phyloP scores from a whole-genome alignment of 2,797 vertebrate species.

The Helarctos malayanus region DNA sequence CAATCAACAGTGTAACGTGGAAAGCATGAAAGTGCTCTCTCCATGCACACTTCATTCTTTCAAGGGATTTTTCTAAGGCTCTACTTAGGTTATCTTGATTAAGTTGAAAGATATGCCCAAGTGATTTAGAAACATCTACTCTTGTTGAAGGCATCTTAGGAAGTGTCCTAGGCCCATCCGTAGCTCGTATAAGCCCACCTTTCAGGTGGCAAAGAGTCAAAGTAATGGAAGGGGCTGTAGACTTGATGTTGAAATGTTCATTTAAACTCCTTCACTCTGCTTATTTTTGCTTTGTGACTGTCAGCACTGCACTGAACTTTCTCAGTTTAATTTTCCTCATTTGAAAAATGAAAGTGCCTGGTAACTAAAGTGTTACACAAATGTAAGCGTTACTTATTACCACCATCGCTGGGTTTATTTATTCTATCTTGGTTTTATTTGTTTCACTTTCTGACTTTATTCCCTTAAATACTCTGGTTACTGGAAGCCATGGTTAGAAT shows the following conservation, averaged over 20 bases:
- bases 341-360: conserved; percentile 55
- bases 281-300: not conserved
- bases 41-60: not conserved
- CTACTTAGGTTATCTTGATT: not conserved
- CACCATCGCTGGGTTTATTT: conserved; percentile 24
- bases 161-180: not conserved
- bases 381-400: conserved; percentile 48
- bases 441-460: conserved; percentile 68
- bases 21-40: not conserved
- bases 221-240: not conserved
- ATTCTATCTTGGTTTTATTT: conserved; percentile 70
- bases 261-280: not conserved
- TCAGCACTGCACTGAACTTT: not conserved
- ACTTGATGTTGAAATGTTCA: not conserved
- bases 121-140: conserved; percentile 50
- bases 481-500: conserved; percentile 69
- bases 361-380: conserved; percentile 22
- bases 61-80: not conserved
- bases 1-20: not conserved
- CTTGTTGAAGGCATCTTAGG: not conserved
- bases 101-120: not conserved
- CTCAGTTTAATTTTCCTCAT: conserved; percentile 30
- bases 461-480: conserved; percentile 59
- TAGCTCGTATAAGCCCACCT: not conserved
- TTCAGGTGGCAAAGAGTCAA: conserved; percentile 12